Evolutionary conservation across 2,113 vertebrate species (phyloP), one percentile per base, ranked within the genome.

Genomic region (Hiodon tergisus): DNA sequence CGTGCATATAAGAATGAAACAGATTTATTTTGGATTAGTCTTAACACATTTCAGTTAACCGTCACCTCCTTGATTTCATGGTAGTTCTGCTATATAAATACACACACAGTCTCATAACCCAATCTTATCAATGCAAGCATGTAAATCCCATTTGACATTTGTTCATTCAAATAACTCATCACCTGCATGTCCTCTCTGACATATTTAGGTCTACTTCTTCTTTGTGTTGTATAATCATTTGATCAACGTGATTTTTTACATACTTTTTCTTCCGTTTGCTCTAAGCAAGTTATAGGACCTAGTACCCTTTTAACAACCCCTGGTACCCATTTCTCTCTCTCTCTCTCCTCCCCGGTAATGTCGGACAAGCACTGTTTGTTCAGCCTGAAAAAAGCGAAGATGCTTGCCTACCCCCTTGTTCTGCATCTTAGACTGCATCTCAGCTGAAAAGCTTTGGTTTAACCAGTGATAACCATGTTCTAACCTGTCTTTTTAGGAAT

Each of bases 401-500:
- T 16, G 67, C 4, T 50, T 67, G 3, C 46, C 14, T 47, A 55
- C 13, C 47, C 10, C 6, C 50, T 16, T 5, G 8, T 47, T 16
- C 74, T 70, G 67, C 47, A 54, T 76, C 58, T 76, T 31, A 31
- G 31, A 50, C 3, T 46, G 67, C 58, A 76, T 55, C 8, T 0
- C 1, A 6, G 62, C 58, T 9, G 67, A 50, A 62, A 72, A 72
- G 3, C n/a, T 31, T 77, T 4, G 52, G 75, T 71, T 71, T 67
- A 0, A 6, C 48, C 0, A 72, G n/a, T 3, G 14, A 66, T 31
- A 72, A 7, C 14, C 47, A 50, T 4, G 59, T 77, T 31, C 14
- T 71, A 10, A 75, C 66, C 16, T 51, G 69, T 72, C 65, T 31
- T 77, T 63, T 70, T 61, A 78, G 59, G 69, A 72, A 67, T 73